Conservation (phyloP, 2,113 vertebrate species). For the Cranoglanis bouderius region DNA sequence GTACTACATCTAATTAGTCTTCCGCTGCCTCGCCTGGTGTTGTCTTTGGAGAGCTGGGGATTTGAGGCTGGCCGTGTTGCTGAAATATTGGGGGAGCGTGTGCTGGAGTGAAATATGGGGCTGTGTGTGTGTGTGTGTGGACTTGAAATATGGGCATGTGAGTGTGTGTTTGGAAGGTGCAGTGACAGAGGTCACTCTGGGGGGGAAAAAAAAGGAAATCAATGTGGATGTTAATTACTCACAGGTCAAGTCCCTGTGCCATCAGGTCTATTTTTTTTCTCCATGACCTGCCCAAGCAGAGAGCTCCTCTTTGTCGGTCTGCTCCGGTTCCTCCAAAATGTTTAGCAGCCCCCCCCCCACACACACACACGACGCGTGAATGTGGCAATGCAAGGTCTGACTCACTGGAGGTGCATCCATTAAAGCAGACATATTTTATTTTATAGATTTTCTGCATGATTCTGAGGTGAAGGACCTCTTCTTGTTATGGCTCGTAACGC, state of each 20-base stretch:
- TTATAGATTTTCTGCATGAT: slow-evolving; percentile 55
- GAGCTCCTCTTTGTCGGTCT: not conserved
- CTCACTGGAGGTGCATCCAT: slow-evolving; percentile 24
- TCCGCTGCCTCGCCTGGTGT: slow-evolving; percentile 40
- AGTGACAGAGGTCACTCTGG: slow-evolving; percentile 77
- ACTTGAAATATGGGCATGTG: slow-evolving; percentile 40
- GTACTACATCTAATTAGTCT: slow-evolving; percentile 52
- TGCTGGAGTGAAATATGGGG: slow-evolving; percentile 36
- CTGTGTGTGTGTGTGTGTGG: slow-evolving; percentile 27
- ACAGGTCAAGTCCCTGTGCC: slow-evolving; percentile 72
- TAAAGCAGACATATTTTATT: slow-evolving; percentile 36
- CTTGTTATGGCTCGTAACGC: slow-evolving; percentile 48
- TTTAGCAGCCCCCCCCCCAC: not conserved
- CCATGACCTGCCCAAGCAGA: slow-evolving; percentile 48
- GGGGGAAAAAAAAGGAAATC: slow-evolving; percentile 75
- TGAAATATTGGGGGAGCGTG: slow-evolving; percentile 68
- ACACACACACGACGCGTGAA: not conserved
- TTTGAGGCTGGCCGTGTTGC: slow-evolving; percentile 51
- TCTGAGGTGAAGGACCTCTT: slow-evolving; percentile 46
- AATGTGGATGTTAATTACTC: slow-evolving; percentile 79
- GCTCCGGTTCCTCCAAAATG: not conserved
- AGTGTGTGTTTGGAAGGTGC: slow-evolving; percentile 66
- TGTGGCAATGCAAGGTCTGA: not conserved
- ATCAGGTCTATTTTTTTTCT: slow-evolving; percentile 56
- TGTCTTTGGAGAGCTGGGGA: slow-evolving; percentile 53